These are phyloP conservation scores for Nemoura dubitans DNA, from an alignment of 2,888 invertebrate species.

Conservation along the genomic window DNA sequence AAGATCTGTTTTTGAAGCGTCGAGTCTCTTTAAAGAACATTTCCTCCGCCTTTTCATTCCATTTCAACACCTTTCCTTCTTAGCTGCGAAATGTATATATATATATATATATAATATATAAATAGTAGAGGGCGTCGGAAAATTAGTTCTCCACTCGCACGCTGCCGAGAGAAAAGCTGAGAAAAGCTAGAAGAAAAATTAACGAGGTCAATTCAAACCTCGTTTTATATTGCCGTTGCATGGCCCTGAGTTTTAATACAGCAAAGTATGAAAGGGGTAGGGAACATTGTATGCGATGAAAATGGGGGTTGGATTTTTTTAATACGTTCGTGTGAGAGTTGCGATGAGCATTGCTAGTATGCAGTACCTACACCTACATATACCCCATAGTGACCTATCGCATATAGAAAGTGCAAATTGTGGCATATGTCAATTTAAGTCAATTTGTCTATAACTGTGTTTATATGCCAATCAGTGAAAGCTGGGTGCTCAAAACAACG, in stretches of 20 bases:
- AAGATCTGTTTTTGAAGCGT: not conserved
- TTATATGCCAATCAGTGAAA: no score
- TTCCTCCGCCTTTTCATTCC: slow-evolving; percentile 25
- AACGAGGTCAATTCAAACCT: slow-evolving; percentile 35
- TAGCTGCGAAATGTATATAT: not conserved
- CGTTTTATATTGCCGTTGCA: slow-evolving; percentile 10
- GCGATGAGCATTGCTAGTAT: no score
- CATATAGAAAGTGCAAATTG: not conserved
- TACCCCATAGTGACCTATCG: not conserved
- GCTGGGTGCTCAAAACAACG: no score
- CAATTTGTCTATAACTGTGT: no score
- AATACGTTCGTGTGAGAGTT: not conserved
- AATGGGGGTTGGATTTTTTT: not conserved
- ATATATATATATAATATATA: not conserved
- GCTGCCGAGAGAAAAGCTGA: slow-evolving; percentile 14
- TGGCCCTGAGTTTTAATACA: not conserved
- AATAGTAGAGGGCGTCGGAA: not conserved
- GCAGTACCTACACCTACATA: no score
- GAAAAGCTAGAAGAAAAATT: slow-evolving; percentile 39
- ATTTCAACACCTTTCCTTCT: not conserved
- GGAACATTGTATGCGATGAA: not conserved
- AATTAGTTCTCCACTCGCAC: slow-evolving; percentile 34
- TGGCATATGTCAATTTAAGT: not conserved
- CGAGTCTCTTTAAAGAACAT: slow-evolving; percentile 15
- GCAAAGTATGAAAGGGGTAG: not conserved